phyloP scores from a whole-genome alignment of 2,888 invertebrate genomes.

The Chalcosyrphus nemorum region DNA sequence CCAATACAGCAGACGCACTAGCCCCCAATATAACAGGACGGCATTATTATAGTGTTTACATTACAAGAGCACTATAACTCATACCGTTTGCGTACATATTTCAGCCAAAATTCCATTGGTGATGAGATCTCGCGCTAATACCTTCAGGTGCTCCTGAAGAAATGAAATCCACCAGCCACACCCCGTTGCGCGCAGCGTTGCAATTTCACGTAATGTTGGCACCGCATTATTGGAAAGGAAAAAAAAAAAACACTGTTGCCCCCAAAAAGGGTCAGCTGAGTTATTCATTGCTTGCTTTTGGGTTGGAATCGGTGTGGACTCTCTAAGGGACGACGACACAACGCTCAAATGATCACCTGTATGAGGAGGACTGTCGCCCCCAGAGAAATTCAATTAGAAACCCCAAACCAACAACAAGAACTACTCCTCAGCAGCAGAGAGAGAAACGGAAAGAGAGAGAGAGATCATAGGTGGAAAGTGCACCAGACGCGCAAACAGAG shows the following conservation, averaged over 20 bases:
- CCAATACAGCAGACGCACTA: slow-evolving; percentile 12
- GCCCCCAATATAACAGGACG: neutral
- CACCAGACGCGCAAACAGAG: slow-evolving; percentile 31
- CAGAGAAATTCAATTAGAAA: slow-evolving; percentile 70
- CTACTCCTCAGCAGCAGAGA: no score
- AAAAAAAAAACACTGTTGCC: neutral
- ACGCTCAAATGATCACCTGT: slow-evolving; percentile 60
- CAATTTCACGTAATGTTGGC: slow-evolving; percentile 64
- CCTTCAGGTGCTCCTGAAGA: slow-evolving; percentile 60
- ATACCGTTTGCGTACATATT: slow-evolving; percentile 29
- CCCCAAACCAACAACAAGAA: slow-evolving; percentile 52
- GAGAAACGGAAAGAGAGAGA: no score
- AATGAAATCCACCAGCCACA: slow-evolving; percentile 53
- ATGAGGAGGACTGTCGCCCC: slow-evolving; percentile 51
- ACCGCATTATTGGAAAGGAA: slow-evolving; percentile 43
- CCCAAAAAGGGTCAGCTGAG: slow-evolving; percentile 47
- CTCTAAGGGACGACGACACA: slow-evolving; percentile 34
- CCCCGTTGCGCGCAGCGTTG: slow-evolving; percentile 43
- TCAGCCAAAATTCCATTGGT: slow-evolving; percentile 34
- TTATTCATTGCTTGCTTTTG: neutral
- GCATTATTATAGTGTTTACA: slow-evolving; percentile 50
- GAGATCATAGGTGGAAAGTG: slow-evolving; percentile 70
- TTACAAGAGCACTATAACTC: slow-evolving; percentile 25
- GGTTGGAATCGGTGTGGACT: neutral
- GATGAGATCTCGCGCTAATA: slow-evolving; percentile 56